Base-by-base conservation (phyloP, 2,113 vertebrate species). In the Phaethornis superciliosus region DNA sequence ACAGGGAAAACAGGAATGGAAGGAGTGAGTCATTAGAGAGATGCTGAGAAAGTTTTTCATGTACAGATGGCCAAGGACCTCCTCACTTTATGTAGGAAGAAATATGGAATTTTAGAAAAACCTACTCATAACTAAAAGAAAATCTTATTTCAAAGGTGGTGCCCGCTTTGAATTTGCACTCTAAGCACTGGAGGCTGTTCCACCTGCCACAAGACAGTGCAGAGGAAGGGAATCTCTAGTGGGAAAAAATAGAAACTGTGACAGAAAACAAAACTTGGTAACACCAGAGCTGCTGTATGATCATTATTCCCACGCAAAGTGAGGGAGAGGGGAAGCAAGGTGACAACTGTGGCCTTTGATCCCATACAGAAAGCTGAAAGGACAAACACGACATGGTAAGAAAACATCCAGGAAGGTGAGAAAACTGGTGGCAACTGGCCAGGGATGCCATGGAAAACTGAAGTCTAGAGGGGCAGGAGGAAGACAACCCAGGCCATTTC, bases 301-400 rank as follows among this genome's bases (percentile, higher is more conserved):
- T 72, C 90, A 42, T 12, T 14, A 12, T 49, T 8, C 58, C 35
- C 54, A 8, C 1, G 12, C 52, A 67, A 54, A 77, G 19, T 0
- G 6, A 81, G 76, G 37, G n/a, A n/a, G 4, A 19, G n/a, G 22
- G 23, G 49, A 59, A 81, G 37, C 18, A 33, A 47, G 54, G 37
- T 6, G 22, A 47, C 0, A 1, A 14, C 23, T 28, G 13, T 1
- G 19, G 64, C 8, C 46, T 37, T 28, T 23, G 15, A n/a, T 40
- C 12, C 15, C 9, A 10, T 8, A 5, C 18, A 13, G 33, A 42
- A 89, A 60, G 44, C 27, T 27, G 14, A 2, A 32, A 46, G 49
- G 59, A 14, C 46, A 59, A 65, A 9, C 7, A 17, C 3, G 19
- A 30, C 13, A 7, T 0, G 6, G 64, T 14, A 26, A 72, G n/a